Percentiles rank a stretch among this genome's conserved stretches.
Evolutionary conservation across 2,797 vertebrate genomes (phyloP).

Genomic region (Myripristis murdjan): DNA sequence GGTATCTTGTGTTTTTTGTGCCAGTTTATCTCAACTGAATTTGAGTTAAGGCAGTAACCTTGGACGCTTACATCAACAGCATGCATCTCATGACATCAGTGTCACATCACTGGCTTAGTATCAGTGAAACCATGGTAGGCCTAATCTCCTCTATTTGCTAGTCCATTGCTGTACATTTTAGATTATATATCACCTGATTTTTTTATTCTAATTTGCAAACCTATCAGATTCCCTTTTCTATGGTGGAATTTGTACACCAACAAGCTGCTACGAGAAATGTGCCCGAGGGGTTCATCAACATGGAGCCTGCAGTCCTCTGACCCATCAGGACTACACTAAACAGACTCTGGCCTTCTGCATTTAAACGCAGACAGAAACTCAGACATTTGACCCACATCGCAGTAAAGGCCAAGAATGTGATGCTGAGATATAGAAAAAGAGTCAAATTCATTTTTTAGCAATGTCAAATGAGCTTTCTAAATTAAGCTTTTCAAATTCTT

Average conservation of each 20-base stretch:
- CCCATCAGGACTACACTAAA: conserved; percentile 19
- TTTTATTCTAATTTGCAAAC: not conserved
- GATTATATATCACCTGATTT: not conserved
- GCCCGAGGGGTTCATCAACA: conserved; percentile 14
- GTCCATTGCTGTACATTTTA: not conserved
- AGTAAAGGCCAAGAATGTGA: not conserved
- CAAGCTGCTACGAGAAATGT: not conserved
- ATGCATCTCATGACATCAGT: not conserved
- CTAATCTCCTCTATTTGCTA: not conserved
- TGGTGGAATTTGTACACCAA: not conserved
- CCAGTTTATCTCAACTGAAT: not conserved
- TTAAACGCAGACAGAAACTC: not conserved
- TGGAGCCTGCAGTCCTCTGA: conserved; percentile 6
- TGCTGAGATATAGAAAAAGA: not conserved
- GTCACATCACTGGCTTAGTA: not conserved
- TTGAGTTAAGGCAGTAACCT: not conserved
- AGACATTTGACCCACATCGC: not conserved
- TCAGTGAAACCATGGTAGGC: not conserved
- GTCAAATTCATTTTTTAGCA: no score
- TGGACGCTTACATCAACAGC: not conserved
- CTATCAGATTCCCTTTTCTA: not conserved
- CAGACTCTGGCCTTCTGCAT: conserved; percentile 1
- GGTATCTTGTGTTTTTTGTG: not conserved
- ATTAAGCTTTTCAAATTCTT: no score
- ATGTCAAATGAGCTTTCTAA: no score